Evolutionary conservation across 2,888 invertebrate genomes (phyloP), one percentile per base, ranked within the genome.

Genomic region (Drosophila borborema): DNA sequence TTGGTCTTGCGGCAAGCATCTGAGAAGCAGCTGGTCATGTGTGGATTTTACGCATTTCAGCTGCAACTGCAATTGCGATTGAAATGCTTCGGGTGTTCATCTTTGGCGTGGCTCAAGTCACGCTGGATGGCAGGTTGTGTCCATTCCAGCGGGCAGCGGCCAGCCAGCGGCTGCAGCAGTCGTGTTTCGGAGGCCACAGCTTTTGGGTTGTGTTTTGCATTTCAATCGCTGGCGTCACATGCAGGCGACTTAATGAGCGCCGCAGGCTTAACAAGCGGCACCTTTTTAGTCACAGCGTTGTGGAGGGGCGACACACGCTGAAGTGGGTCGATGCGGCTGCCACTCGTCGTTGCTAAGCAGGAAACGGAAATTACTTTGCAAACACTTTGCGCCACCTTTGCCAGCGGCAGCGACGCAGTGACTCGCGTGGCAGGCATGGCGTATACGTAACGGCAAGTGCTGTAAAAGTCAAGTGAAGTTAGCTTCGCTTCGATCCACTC

Each of bases 351-450:
- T 70, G 81, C 81, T 81, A 77, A 87, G 87, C 86, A 87, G 87
- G 89, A 87, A 87, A 81, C 89, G 87, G 87, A 87, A 87, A 89
- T 89, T 89, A 85, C 87, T 86, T 87, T 79, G 87, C 87, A 89
- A 87, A 89, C 87, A 87, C 87, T 87, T 87, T 86, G 77, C 81
- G 74, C 73, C 81, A 77, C 71, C 81, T 75, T 69, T 59, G 70
- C 67, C 70, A 58, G 43, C 16, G 45, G 58, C 16, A 34, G 58
- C 48, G 28, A 8, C 38, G 48, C 70, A 59, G 56, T 43, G 53
- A 63, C 55, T 68, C 75, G 67, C 60, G 68, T 76, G 80, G 71
- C 77, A 65, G 46, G 38, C 64, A 45, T 55, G 66, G 74, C 79
- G 67, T 67, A 77, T 71, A 79, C 74, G 71, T 67, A 76, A 71